These are phyloP conservation scores for Premnoplex brunnescens DNA, from an alignment of 2,797 vertebrate species.

Conservation along the genomic window DNA sequence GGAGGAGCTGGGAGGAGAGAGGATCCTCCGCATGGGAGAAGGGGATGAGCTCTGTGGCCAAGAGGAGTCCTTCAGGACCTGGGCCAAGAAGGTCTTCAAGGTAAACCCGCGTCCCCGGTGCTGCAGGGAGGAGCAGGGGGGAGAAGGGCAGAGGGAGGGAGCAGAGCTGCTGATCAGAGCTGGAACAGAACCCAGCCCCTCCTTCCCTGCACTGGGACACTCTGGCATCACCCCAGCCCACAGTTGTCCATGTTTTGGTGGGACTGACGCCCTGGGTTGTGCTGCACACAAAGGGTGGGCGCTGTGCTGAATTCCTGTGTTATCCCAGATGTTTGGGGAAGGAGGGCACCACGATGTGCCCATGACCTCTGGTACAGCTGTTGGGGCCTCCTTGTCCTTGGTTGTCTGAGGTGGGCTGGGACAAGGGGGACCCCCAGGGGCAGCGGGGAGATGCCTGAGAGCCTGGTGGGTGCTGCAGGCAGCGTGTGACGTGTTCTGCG, in stretches of 20 bases:
- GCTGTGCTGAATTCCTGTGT: accelerated
- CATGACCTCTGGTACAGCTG: accelerated
- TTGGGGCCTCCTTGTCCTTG: accelerated
- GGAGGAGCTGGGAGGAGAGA: conserved; percentile 96
- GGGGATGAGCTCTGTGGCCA: conserved; percentile 98
- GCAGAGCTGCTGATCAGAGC: neutral
- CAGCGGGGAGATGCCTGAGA: neutral
- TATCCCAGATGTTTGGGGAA: neutral
- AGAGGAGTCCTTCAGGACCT: conserved; percentile 97
- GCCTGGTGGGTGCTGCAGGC: conserved; percentile 77
- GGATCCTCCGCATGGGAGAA: conserved; percentile 97
- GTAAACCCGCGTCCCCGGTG: conserved; percentile 71
- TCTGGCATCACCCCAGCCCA: accelerated
- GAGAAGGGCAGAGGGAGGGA: neutral
- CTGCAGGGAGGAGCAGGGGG: neutral
- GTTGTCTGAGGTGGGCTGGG: neutral
- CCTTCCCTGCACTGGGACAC: accelerated
- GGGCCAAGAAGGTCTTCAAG: conserved; percentile 99
- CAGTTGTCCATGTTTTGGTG: neutral
- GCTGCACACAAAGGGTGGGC: neutral
- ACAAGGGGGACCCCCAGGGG: accelerated
- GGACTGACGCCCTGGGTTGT: accelerated
- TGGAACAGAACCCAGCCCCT: neutral
- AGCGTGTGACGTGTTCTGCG: conserved; percentile 97
- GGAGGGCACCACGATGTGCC: accelerated